phyloP scores from a whole-genome alignment of 1,140 invertebrate genomes.

The Magallana angulata region DNA sequence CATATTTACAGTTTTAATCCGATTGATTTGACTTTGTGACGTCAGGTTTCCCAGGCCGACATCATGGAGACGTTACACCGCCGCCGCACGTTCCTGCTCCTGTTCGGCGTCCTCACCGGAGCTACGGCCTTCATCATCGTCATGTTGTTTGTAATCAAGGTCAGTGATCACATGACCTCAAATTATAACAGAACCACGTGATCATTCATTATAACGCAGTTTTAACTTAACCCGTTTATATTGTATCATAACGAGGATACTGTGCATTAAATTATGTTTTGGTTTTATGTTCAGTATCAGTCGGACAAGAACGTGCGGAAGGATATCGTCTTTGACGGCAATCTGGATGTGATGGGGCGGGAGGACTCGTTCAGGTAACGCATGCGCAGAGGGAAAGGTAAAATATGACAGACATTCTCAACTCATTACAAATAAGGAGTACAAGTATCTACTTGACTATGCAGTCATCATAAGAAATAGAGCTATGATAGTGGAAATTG shows the following conservation, averaged over 20 bases:
- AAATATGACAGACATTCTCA: no score
- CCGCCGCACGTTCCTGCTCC: not conserved
- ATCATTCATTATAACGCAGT: no score
- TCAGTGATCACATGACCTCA: no score
- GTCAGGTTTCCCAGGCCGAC: not conserved
- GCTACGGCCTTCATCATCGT: not conserved
- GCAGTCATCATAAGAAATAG: no score
- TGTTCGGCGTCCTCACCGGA: not conserved
- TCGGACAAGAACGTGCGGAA: not conserved
- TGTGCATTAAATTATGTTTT: no score
- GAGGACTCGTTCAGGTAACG: not conserved
- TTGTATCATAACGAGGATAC: no score
- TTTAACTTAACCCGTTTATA: no score
- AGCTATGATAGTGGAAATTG: no score
- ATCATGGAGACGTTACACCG: not conserved
- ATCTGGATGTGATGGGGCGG: not conserved
- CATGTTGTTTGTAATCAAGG: constrained; percentile 13
- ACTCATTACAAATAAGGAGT: no score
- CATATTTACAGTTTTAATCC: not conserved
- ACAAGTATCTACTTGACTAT: no score
- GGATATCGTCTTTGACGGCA: not conserved
- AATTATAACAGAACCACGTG: no score
- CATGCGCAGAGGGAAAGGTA: no score
- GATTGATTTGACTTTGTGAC: not conserved
- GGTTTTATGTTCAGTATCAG: not conserved